Evolutionary conservation across 2,797 vertebrate genomes (phyloP).

Genomic region (Poecilia picta): DNA sequence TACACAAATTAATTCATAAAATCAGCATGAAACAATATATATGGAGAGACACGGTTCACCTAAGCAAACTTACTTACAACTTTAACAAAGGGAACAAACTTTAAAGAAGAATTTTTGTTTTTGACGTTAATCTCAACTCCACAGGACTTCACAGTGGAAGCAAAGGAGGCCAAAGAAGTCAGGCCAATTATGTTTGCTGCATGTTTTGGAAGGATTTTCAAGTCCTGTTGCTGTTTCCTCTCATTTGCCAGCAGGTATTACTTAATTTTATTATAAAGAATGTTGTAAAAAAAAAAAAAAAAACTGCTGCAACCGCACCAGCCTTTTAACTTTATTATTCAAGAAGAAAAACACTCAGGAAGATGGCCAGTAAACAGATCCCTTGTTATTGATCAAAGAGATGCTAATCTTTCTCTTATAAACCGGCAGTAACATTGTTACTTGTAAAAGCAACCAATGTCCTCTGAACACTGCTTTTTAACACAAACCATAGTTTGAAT

Average conservation of each 20-base stretch:
- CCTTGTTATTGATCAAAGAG: not conserved
- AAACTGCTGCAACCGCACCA: not conserved
- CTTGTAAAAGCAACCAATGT: not conserved
- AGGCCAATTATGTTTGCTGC: constrained; percentile 13
- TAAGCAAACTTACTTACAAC: constrained; percentile 6
- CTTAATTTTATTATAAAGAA: not conserved
- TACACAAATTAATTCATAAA: constrained; percentile 36
- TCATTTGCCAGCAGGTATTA: constrained; percentile 2
- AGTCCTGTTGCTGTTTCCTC: constrained; percentile 5
- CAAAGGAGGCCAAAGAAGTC: constrained; percentile 43
- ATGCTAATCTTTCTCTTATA: not conserved
- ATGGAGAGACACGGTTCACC: constrained; percentile 6
- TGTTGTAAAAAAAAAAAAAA: not conserved
- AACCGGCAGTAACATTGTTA: not conserved
- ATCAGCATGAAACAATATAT: constrained; percentile 22
- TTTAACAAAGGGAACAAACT: constrained; percentile 31
- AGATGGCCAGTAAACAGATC: not conserved
- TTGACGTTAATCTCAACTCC: constrained; percentile 62
- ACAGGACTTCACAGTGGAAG: constrained; percentile 33
- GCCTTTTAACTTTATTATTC: not conserved
- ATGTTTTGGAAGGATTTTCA: constrained; percentile 37
- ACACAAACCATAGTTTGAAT: not conserved
- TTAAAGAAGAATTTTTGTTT: constrained; percentile 33
- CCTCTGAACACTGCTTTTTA: not conserved
- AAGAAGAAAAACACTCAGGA: not conserved